Evolutionary conservation across 1,140 invertebrate species (phyloP).

Genomic region (Temnothorax longispinosus): DNA sequence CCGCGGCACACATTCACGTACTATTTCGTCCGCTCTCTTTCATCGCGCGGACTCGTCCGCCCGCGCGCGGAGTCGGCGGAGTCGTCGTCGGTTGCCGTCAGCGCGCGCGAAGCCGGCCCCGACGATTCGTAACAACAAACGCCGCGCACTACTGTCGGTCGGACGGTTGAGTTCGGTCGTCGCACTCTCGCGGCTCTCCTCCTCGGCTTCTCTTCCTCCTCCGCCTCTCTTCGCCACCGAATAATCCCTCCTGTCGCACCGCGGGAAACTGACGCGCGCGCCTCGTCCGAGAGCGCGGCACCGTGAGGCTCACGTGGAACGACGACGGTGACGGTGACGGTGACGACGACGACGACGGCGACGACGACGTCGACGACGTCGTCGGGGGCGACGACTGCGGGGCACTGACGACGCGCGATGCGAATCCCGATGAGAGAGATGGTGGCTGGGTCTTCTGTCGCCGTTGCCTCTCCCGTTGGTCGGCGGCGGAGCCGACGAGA

Average conservation of each 20-base stretch:
- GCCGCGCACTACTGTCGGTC: slow-evolving; percentile 67
- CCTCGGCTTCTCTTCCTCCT: slow-evolving; percentile 67
- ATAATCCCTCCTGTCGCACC: slow-evolving; percentile 63
- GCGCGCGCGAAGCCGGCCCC: slow-evolving; percentile 60
- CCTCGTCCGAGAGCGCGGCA: slow-evolving; percentile 28
- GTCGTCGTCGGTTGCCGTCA: neutral
- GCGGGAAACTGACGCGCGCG: slow-evolving; percentile 40
- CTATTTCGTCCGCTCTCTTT: neutral
- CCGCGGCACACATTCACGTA: slow-evolving; percentile 52
- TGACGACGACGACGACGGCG: slow-evolving; percentile 16
- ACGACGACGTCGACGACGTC: slow-evolving; percentile 10
- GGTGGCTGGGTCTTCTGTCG: neutral
- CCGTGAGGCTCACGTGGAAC: slow-evolving; percentile 48
- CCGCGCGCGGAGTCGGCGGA: neutral
- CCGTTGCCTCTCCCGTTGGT: slow-evolving; percentile 7
- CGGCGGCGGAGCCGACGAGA: neutral
- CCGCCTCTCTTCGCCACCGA: slow-evolving; percentile 51
- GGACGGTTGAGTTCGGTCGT: slow-evolving; percentile 68
- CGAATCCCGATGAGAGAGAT: neutral
- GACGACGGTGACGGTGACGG: neutral
- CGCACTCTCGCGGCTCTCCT: slow-evolving; percentile 74
- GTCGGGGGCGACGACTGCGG: slow-evolving; percentile 22
- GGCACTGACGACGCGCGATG: slow-evolving; percentile 7
- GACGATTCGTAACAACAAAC: slow-evolving; percentile 71
- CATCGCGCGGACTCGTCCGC: slow-evolving; percentile 14